Percentiles rank a stretch among this genome's conserved stretches.
Conservation (phyloP, 2,888 invertebrate genomes). For the Clivina fossor region DNA sequence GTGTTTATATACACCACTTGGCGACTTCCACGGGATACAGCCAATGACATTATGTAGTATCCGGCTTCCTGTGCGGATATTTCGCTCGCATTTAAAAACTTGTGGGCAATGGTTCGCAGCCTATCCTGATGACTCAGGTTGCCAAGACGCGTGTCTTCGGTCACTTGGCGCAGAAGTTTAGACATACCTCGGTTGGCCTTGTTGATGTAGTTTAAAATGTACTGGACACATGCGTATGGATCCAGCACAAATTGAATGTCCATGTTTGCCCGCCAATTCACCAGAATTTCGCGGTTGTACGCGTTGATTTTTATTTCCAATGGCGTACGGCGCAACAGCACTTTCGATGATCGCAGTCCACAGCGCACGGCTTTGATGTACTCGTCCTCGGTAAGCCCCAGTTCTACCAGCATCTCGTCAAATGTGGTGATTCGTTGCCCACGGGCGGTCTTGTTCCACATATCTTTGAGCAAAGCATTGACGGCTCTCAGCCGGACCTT, state of each 20-base stretch:
- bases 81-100: constrained; percentile 47
- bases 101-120: constrained; percentile 43
- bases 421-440: constrained; percentile 38
- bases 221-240: constrained; percentile 50
- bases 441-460: constrained; percentile 30
- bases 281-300: constrained; percentile 50
- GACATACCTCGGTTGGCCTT: constrained; percentile 48
- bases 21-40: too few species aligned
- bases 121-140: too few species aligned
- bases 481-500: constrained; percentile 29
- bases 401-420: too few species aligned
- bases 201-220: constrained; percentile 51
- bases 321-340: constrained; percentile 46
- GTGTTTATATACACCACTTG: too few species aligned
- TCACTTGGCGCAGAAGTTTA: constrained; percentile 46
- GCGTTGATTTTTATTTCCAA: constrained; percentile 49
- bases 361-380: constrained; percentile 41
- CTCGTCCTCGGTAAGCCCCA: constrained; percentile 42
- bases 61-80: constrained; percentile 52
- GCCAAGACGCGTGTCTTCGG: constrained; percentile 45
- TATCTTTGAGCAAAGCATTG: constrained; percentile 29
- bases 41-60: too few species aligned
- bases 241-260: constrained; percentile 50
- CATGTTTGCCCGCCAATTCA: constrained; percentile 47
- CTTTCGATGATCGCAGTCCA: constrained; percentile 44